These are phyloP conservation scores for Raillietiella orientalis DNA, from an alignment of 2,888 invertebrate species.

Conservation along the genomic window DNA sequence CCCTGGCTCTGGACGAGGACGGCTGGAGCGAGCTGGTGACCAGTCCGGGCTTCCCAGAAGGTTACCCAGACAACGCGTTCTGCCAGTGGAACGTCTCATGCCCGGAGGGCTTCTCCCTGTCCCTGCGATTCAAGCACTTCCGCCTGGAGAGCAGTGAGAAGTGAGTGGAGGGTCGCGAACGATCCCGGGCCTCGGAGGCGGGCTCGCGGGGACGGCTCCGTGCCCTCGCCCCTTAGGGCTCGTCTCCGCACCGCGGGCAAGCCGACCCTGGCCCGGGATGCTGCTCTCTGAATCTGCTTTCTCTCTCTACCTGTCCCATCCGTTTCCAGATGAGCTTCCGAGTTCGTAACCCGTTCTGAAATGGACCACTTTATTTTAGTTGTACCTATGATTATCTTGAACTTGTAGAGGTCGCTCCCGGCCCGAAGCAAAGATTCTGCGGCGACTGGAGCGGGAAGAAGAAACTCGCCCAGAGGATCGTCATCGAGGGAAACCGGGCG, in stretches of 20 bases:
- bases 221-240: too few species aligned
- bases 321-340: conserved; percentile 1
- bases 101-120: conserved; percentile 29
- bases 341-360: too few species aligned
- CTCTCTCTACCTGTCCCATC: conserved; percentile 1
- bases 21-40: conserved; percentile 27
- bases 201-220: too few species aligned
- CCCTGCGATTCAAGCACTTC: conserved; percentile 38
- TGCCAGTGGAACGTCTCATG: conserved; percentile 36
- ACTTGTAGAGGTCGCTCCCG: conserved; percentile 18
- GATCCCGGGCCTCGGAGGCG: too few species aligned
- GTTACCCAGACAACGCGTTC: conserved; percentile 37
- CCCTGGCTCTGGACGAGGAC: conserved; percentile 26
- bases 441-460: conserved; percentile 47
- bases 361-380: conserved; percentile 16
- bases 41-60: conserved; percentile 44
- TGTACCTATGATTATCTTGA: conserved; percentile 47
- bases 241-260: too few species aligned
- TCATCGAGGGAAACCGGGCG: conserved; percentile 24
- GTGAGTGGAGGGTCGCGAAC: conserved; percentile 8
- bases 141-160: conserved; percentile 29
- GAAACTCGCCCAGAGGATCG: conserved; percentile 32
- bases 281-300: conserved; percentile 3
- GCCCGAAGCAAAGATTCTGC: conserved; percentile 14
- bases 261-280: too few species aligned